phyloP scores from a whole-genome alignment of 2,888 invertebrate species.

The Dasysyrphus tricinctus region DNA sequence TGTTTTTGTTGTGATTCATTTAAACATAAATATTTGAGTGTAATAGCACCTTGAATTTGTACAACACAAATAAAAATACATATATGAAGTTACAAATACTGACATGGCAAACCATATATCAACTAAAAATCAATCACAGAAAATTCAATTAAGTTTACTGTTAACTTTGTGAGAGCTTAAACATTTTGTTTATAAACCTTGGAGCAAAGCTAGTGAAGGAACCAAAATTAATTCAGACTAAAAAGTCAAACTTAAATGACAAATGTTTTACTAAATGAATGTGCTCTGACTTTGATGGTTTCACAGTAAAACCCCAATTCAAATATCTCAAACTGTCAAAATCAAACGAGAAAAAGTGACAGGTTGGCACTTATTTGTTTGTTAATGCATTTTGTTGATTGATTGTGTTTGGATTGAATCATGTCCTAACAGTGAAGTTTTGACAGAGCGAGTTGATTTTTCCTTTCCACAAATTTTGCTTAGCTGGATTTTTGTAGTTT shows the following conservation, averaged over 20 bases:
- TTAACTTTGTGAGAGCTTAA: too few relatives aligned
- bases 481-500: neutral
- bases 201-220: too few relatives aligned
- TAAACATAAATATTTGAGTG: too few relatives aligned
- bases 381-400: neutral
- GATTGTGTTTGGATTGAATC: neutral
- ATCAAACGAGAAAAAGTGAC: neutral
- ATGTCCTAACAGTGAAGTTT: neutral
- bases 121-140: too few relatives aligned
- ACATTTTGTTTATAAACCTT: too few relatives aligned
- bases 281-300: neutral
- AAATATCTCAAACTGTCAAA: neutral
- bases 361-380: neutral
- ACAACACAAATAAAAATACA: too few relatives aligned
- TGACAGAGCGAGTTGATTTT: neutral
- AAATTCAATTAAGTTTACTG: too few relatives aligned
- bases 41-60: too few relatives aligned
- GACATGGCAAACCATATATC: too few relatives aligned
- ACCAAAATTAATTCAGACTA: neutral
- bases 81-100: too few relatives aligned
- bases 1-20: too few relatives aligned
- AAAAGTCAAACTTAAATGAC: neutral
- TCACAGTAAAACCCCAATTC: neutral
- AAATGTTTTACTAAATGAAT: neutral
- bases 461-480: neutral